Conservation (phyloP, 2,797 vertebrate species). For the Poeciliopsis turneri region DNA sequence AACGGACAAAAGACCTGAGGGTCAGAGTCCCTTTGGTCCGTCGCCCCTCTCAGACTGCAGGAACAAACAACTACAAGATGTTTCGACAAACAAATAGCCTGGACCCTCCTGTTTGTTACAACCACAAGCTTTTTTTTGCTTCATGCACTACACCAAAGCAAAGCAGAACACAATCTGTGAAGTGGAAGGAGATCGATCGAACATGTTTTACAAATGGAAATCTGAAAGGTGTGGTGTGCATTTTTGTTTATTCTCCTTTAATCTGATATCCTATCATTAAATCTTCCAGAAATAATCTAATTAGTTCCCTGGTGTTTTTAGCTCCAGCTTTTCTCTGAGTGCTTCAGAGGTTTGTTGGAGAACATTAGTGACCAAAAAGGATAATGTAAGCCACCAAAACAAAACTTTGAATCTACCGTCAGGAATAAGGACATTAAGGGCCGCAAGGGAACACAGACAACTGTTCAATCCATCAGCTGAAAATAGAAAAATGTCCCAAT, state of each 20-base stretch:
- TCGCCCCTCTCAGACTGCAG: neutral
- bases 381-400: neutral
- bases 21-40: neutral
- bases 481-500: neutral
- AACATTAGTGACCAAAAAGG: neutral
- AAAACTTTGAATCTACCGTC: neutral
- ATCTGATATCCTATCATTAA: neutral
- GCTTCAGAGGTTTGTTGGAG: neutral
- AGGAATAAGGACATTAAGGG: neutral
- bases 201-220: neutral
- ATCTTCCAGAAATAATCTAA: neutral
- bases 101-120: neutral
- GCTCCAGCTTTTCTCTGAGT: neutral
- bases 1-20: slow-evolving; percentile 10
- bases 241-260: neutral
- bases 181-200: neutral
- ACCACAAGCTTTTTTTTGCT: neutral
- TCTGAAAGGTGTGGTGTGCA: neutral
- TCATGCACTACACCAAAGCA: neutral
- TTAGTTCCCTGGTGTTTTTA: neutral
- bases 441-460: neutral
- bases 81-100: neutral
- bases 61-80: neutral
- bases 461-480: neutral
- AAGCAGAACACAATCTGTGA: neutral